Percentiles rank a stretch among this genome's conserved stretches.
These are phyloP conservation scores for Dipodomys spectabilis DNA, from an alignment of 2,113 vertebrate species.

Conservation along the genomic window DNA sequence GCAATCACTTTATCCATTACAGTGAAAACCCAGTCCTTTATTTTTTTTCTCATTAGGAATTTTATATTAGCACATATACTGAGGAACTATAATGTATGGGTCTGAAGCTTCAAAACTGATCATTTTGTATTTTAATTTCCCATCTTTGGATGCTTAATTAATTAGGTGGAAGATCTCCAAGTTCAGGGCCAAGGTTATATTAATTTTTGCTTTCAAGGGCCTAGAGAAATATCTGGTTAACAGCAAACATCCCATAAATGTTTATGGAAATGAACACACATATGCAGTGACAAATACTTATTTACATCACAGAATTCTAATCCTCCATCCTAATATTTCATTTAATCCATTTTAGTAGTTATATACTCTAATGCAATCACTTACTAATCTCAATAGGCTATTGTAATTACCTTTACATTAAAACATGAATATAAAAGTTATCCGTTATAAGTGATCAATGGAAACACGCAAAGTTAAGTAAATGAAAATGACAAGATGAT, in stretches of 20 bases:
- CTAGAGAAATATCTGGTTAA: background rate
- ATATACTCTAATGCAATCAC: background rate
- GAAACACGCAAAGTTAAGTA: slow-evolving; percentile 32
- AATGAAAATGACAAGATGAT: slow-evolving; percentile 39
- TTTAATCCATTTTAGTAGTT: slow-evolving; percentile 13
- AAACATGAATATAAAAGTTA: slow-evolving; percentile 36
- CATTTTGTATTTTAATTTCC: slow-evolving; percentile 60
- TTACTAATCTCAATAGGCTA: slow-evolving; percentile 34
- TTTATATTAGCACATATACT: slow-evolving; percentile 39
- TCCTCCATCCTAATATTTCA: background rate
- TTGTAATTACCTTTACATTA: slow-evolving; percentile 33
- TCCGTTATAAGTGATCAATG: background rate
- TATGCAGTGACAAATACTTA: background rate
- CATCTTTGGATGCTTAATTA: slow-evolving; percentile 38
- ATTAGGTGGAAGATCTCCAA: background rate
- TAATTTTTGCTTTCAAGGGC: slow-evolving; percentile 2
- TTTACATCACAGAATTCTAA: background rate
- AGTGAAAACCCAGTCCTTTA: background rate
- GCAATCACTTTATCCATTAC: slow-evolving; percentile 51
- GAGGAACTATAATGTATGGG: slow-evolving; percentile 1
- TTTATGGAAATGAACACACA: background rate
- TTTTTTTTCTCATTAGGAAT: slow-evolving; percentile 50
- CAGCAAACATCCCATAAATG: background rate
- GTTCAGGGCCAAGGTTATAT: background rate
- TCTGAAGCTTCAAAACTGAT: background rate